Evolutionary conservation across 2,888 invertebrate genomes (phyloP).

Genomic region (Capitulum mitella): DNA sequence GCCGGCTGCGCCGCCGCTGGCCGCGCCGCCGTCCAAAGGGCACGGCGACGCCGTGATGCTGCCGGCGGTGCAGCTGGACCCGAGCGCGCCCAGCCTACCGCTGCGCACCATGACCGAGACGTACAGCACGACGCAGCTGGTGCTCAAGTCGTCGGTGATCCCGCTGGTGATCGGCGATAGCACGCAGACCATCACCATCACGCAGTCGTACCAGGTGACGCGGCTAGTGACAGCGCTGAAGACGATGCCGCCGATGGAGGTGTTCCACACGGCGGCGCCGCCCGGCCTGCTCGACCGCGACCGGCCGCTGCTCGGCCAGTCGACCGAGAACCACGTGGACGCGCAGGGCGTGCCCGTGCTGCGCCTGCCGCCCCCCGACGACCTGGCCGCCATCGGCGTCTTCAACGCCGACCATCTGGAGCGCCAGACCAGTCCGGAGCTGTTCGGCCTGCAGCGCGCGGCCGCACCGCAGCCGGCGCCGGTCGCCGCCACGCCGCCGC

Average conservation of each 20-base stretch:
- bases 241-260: constrained; percentile 78
- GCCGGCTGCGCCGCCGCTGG: constrained; percentile 25
- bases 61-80: constrained; percentile 29
- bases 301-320: constrained; percentile 72
- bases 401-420: constrained; percentile 47
- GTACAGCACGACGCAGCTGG: constrained; percentile 80
- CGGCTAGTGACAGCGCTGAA: constrained; percentile 82
- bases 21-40: neutral
- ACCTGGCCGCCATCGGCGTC: constrained; percentile 33
- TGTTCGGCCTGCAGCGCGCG: constrained; percentile 54
- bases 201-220: constrained; percentile 81
- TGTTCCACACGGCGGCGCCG: constrained; percentile 76
- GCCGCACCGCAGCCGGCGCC: constrained; percentile 24
- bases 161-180: constrained; percentile 68
- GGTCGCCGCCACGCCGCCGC: constrained; percentile 27
- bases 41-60: constrained; percentile 26
- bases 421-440: constrained; percentile 60
- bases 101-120: constrained; percentile 61
- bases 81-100: constrained; percentile 22
- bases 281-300: constrained; percentile 82
- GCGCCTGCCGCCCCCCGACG: constrained; percentile 35
- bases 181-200: constrained; percentile 65
- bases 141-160: constrained; percentile 79
- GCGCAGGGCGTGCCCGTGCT: constrained; percentile 54
- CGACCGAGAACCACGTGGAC: constrained; percentile 67